Evolutionary conservation across 2,888 invertebrate species (phyloP), one percentile per base, ranked within the genome.

Genomic region (Coenonympha arcania): DNA sequence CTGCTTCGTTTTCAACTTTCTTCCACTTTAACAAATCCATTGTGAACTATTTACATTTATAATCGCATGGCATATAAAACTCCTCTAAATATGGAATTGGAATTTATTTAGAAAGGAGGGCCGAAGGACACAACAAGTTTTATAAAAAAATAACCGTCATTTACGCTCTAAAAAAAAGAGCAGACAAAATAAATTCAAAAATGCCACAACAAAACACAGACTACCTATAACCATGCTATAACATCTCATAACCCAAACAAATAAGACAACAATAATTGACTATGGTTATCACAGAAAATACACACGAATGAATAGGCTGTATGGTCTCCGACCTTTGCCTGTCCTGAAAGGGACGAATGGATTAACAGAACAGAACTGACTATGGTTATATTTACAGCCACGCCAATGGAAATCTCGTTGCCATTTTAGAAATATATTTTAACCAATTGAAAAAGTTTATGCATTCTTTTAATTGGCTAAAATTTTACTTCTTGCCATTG

Each of bases 1-100:
- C 90, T 48, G 87, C 83, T 69, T 89, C 89, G 62, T 88, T 88
- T 73, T 89, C 90, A 48, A 82, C 62, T 73, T 89, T 90, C 63
- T 81, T 87, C 88, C 88, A 90, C 57, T 66, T 70, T 48, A 56
- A 70, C 31, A 60, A 55, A 57, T 67, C 69, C 85, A 84, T 85
- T 56, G 11, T 62, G 28, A 48, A 20, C 52, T 53, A 52, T 45
- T n/a, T n/a, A n/a, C n/a, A 49, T 43, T 22, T 41, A 45, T 11
- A 49, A 31, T 48, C 30, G 34, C 52, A 58, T 54, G 8, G 36
- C 43, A 16, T 20, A 39, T 11, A 43, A 13, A 36, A 40, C 13
- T 8, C 9, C 24, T 40, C 8, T 9, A 45, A 43, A 9, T 34
- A 22, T 20, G 42, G 9, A 43, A 40, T 41, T 42, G 48, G 8